These are phyloP conservation scores for Cynoglossus semilaevis DNA, from an alignment of 2,113 vertebrate species.

Conservation along the genomic window DNA sequence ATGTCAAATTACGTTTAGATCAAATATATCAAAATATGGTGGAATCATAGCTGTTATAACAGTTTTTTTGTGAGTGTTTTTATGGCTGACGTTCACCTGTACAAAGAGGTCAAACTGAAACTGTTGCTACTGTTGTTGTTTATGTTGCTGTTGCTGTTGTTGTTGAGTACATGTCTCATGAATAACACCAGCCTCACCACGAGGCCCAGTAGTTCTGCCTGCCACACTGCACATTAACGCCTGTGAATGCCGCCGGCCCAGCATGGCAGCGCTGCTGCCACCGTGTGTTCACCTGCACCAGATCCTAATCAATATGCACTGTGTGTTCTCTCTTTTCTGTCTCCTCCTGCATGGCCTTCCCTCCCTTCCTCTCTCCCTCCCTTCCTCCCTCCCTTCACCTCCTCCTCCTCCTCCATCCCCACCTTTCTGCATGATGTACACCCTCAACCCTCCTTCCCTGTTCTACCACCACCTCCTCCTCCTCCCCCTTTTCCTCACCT, in stretches of 20 bases:
- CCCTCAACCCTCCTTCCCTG: slow-evolving; percentile 64
- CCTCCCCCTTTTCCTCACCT: slow-evolving; percentile 28
- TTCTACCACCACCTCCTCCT: slow-evolving; percentile 69
- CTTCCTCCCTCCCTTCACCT: no score
- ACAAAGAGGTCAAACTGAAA: no score
- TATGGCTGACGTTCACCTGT: no score
- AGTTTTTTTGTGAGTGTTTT: no score
- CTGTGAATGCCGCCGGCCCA: slow-evolving; percentile 62
- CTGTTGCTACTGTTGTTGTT: neutral
- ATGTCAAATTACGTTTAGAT: no score
- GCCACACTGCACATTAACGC: slow-evolving; percentile 71
- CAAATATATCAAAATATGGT: no score
- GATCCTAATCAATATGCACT: slow-evolving; percentile 76
- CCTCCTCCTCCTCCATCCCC: neutral
- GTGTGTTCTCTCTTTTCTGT: slow-evolving; percentile 69
- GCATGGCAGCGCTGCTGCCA: slow-evolving; percentile 62
- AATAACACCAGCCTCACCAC: slow-evolving; percentile 53
- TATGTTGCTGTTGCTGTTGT: slow-evolving; percentile 14
- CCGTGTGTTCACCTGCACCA: slow-evolving; percentile 59
- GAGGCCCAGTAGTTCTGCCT: slow-evolving; percentile 53
- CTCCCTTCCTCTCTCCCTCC: slow-evolving; percentile 37
- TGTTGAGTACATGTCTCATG: slow-evolving; percentile 42
- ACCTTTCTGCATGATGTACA: slow-evolving; percentile 68
- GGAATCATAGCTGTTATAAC: no score
- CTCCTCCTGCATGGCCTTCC: slow-evolving; percentile 79